Evolutionary conservation across 1,140 invertebrate species (phyloP), one percentile per base, ranked within the genome.

Genomic region (Plutomurus gul): DNA sequence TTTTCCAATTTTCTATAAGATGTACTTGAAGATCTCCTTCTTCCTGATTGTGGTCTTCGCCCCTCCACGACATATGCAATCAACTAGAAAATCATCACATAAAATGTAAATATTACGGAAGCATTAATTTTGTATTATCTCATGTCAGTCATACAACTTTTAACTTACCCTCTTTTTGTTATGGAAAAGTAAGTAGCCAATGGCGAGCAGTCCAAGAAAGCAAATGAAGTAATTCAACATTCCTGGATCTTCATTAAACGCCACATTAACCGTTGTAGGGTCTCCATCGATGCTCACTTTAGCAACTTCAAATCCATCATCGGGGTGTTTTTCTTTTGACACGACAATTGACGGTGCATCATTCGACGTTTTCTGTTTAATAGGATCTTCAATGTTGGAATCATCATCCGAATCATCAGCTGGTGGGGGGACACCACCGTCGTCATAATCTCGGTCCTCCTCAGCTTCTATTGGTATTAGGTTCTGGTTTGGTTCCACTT

Each of bases 51-150:
- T 13, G 78, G 78, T 40, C 39, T 74, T 7, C 43, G 33, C 30
- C 78, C 78, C 27, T 79, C 78, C n/a, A 79, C 73, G 8, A 79
- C 74, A 46, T 70, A 79, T 3, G 78, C 78, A 6, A 79, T 76
- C 11, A 79, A 33, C 78, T 79, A 20, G 0, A 40, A 74, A 36
- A 75, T 11, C 33, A 76, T 27, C 8, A 51, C 49, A 51, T 65
- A n/a, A 65, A 65, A 65, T 16, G 56, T 65, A 33, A 27, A 25
- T 22, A 22, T 4, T n/a, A 4, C 7, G 10, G 6, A 8, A 47
- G 43, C 4, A 47, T n/a, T n/a, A n/a, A n/a, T n/a, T n/a, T n/a
- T n/a, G n/a, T 36, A 71, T 37, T 4, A n/a, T 33, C 16, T 37
- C 18, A 18, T 18, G 11, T n/a, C 16, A 70, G 0, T 4, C 11